phyloP scores from a whole-genome alignment of 1,140 invertebrate species.

The Leptopilina clavipes region DNA sequence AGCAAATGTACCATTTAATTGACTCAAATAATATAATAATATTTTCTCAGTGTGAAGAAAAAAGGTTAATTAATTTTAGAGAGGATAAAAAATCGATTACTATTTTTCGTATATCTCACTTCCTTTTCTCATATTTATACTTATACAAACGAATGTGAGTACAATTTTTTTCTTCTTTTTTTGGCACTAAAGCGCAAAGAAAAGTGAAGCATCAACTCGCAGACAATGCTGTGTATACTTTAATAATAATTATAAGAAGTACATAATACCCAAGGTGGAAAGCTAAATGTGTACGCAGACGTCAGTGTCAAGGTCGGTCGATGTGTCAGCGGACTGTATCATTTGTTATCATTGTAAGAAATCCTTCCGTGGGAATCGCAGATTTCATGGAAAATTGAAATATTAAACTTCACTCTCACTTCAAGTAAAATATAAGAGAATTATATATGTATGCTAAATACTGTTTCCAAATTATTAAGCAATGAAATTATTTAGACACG shows the following conservation, averaged over 20 bases:
- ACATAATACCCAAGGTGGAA: neutral
- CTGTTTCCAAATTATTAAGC: too few relatives aligned
- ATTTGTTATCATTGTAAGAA: conserved; percentile 40
- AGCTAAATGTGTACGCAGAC: conserved; percentile 20
- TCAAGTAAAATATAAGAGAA: too few relatives aligned
- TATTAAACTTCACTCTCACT: neutral
- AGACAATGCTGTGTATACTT: conserved; percentile 2
- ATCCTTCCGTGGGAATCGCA: conserved; percentile 51
- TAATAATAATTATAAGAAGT: neutral
- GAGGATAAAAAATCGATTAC: neutral
- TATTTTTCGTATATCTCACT: neutral
- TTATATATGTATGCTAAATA: neutral
- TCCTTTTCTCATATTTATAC: neutral
- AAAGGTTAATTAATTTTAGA: neutral
- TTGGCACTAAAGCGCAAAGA: neutral
- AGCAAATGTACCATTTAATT: too few relatives aligned
- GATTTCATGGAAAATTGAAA: neutral
- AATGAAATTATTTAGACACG: too few relatives aligned
- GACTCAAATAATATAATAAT: too few relatives aligned
- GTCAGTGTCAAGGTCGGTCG: conserved; percentile 56
- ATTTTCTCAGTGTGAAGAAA: too few relatives aligned
- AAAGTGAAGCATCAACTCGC: conserved; percentile 17
- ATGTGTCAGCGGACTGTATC: conserved; percentile 39
- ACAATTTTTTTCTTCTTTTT: neutral
- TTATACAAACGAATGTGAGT: neutral